Conservation (phyloP, 1,140 invertebrate species). For the Protaetia brevitarsis region DNA sequence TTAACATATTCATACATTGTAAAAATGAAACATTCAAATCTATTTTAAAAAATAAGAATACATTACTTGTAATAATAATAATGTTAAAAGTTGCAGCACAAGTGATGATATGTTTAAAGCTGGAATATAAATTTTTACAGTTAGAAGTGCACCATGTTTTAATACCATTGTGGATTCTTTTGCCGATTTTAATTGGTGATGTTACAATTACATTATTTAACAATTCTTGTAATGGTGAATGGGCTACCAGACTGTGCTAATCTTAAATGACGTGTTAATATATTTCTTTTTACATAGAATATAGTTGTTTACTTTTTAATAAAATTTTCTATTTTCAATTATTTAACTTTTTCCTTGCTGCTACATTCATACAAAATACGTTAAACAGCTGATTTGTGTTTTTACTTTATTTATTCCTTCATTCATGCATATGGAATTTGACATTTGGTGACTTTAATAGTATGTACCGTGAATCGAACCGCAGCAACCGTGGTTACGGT, state of each 20-base stretch:
- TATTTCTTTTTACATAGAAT: too few relatives aligned
- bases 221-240: conserved; percentile 27
- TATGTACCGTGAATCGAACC: too few relatives aligned
- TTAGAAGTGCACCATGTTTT: conserved; percentile 66
- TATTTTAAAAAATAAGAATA: conserved; percentile 63
- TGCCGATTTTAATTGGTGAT: conserved; percentile 66
- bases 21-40: conserved; percentile 66
- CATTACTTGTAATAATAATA: conserved; percentile 73
- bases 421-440: too few relatives aligned
- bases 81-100: conserved; percentile 75
- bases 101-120: conserved; percentile 77
- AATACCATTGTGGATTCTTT: conserved; percentile 75
- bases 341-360: too few relatives aligned
- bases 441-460: too few relatives aligned
- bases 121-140: conserved; percentile 66
- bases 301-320: background rate
- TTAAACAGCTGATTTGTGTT: background rate
- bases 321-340: background rate
- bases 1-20: conserved; percentile 82
- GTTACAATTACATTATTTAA: conserved; percentile 59
- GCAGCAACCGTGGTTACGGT: too few relatives aligned
- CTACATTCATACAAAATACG: too few relatives aligned
- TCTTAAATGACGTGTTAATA: background rate
- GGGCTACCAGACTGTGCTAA: conserved; percentile 11
- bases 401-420: too few relatives aligned